Base-by-base conservation (phyloP, 2,888 invertebrate genomes). In the Sphecodes monilicornis region DNA sequence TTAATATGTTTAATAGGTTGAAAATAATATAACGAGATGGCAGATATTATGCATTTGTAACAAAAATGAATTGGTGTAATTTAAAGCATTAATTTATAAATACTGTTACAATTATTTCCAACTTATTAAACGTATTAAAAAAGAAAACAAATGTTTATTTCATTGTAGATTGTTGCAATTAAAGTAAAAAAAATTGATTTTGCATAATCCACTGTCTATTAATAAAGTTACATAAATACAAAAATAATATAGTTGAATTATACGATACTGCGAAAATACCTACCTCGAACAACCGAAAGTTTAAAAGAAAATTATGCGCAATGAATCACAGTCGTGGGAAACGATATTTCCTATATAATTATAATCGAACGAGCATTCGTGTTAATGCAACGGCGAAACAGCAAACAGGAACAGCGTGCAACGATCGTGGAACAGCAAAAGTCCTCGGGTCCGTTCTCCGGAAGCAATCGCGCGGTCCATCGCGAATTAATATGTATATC, bases 371-470 rank as follows among this genome's bases (percentile, higher is more conserved):
- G 36, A 22, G 29, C 32, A 64, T 11, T 66, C 66, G 36, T n/a
- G 66, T 36, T 66, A 32, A 66, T 36, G 32, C 36, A 66, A 11
- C 66, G 29, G 41, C 29, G 32, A 22, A 70, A 70, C 16, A 22
- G 39, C 46, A 29, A 75, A 39, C 50, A 50, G 39, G 74, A 29
- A 18, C 78, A 39, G 46, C 22, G 70, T 29, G 50, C 66, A 75
- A 78, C 66, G 78, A 68, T 75, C 66, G 75, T 57, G 70, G 73
- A 60, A 78, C 73, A 78, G 75, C 76, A 76, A 69, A n/a, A 69
- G 69, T 78, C 22, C 71, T 71, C 46, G 71, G 57, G 39, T 54
- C 43, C 54, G 43, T 39, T 69, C 43, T 36, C 46, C 77, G 69
- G 57, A 70, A 80, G 76, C 54, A 77, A 80, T 80, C 78, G 80